phyloP scores from a whole-genome alignment of 2,797 vertebrate species.

The Phrynocephalus vlangalii region DNA sequence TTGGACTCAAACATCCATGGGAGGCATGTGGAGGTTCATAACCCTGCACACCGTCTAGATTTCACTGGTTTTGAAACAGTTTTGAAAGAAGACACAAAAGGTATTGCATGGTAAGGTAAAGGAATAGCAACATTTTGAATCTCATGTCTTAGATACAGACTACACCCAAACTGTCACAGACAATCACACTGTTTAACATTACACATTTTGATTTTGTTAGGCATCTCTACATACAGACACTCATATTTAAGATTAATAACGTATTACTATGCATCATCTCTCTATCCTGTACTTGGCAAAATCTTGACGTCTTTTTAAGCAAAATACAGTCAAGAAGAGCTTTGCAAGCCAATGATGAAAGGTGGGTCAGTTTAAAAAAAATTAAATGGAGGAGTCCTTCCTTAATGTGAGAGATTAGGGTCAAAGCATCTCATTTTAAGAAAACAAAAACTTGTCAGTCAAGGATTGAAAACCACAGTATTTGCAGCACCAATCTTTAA shows the following conservation, averaged over 20 bases:
- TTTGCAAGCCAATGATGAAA: conserved; percentile 15
- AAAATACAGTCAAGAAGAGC: conserved; percentile 7
- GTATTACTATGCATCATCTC: neutral
- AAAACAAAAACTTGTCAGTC: neutral
- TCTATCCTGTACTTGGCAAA: conserved; percentile 15
- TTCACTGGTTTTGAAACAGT: conserved; percentile 39
- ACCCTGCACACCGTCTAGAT: conserved; percentile 52
- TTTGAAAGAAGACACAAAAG: conserved; percentile 29
- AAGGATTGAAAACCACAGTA: conserved; percentile 7
- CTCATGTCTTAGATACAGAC: conserved; percentile 45
- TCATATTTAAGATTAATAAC: conserved; percentile 26
- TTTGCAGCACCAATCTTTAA: conserved; percentile 28
- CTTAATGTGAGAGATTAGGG: neutral
- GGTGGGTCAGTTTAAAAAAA: neutral
- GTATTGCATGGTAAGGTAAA: conserved; percentile 50
- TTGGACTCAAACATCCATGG: conserved; percentile 54
- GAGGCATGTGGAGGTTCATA: conserved; percentile 48
- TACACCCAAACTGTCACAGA: neutral
- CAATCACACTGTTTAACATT: neutral
- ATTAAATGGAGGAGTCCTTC: neutral
- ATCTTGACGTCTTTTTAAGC: conserved; percentile 22
- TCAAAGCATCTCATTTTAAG: neutral
- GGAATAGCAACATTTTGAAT: conserved; percentile 64
- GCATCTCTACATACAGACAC: neutral
- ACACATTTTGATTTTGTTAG: neutral